Evolutionary conservation across 2,113 vertebrate species (phyloP).

Genomic region (Pogonocichla stellata): DNA sequence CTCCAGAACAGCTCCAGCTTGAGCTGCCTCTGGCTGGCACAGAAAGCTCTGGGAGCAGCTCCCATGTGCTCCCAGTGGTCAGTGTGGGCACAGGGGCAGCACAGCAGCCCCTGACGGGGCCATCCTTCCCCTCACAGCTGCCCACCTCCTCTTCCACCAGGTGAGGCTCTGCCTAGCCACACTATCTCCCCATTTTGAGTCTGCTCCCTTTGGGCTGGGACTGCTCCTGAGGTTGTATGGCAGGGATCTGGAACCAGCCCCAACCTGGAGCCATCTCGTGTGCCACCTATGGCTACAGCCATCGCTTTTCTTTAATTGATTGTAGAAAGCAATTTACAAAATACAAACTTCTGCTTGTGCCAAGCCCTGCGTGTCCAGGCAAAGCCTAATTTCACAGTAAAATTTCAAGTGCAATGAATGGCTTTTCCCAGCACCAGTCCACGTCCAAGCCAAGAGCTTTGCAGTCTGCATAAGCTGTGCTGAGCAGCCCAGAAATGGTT

Average conservation of each 20-base stretch:
- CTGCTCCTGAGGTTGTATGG: background rate
- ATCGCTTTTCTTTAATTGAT: constrained; percentile 3
- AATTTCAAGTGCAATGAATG: background rate
- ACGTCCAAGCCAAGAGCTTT: background rate
- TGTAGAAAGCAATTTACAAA: constrained; percentile 39
- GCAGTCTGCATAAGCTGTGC: background rate
- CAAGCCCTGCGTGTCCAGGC: constrained; percentile 15
- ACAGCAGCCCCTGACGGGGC: background rate
- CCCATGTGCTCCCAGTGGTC: background rate
- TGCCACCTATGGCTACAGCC: background rate
- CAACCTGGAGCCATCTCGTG: background rate
- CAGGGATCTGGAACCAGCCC: background rate
- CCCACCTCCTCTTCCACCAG: accelerated
- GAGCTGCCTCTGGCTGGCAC: background rate
- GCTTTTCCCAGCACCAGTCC: constrained; percentile 11
- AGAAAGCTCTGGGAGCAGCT: background rate
- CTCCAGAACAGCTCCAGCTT: background rate
- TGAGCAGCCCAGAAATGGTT: background rate
- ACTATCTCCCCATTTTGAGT: accelerated
- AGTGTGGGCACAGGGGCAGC: background rate
- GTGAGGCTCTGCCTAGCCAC: background rate
- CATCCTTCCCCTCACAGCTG: background rate
- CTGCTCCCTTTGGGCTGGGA: background rate
- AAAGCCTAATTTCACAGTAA: constrained; percentile 15
- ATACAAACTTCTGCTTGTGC: background rate